These are phyloP conservation scores for Oasisia sp. DNA, from an alignment of 2,888 invertebrate genomes.

Conservation along the genomic window DNA sequence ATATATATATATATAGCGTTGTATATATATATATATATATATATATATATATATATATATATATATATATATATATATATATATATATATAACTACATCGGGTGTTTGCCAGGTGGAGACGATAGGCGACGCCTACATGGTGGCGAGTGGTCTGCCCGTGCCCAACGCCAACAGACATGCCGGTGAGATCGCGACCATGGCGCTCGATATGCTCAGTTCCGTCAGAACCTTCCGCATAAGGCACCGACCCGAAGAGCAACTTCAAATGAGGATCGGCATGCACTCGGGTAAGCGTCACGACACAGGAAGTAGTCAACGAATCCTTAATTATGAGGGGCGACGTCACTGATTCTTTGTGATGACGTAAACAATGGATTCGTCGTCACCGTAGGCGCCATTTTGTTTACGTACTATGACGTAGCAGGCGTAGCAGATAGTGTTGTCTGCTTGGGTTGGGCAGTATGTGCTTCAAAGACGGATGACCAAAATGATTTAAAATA, in stretches of 20 bases:
- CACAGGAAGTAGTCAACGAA: not conserved
- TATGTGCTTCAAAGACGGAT: too few relatives aligned
- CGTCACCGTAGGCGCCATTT: too few relatives aligned
- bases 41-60: conserved; percentile 29
- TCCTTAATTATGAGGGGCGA: too few relatives aligned
- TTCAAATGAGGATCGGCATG: conserved; percentile 43
- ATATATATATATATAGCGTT: not conserved
- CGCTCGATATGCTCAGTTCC: conserved; percentile 40
- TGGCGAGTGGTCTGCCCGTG: conserved; percentile 39
- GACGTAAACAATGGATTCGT: too few relatives aligned
- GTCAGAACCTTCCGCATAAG: conserved; percentile 38
- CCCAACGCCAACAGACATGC: conserved; percentile 38
- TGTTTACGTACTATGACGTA: too few relatives aligned
- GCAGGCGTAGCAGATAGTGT: too few relatives aligned
- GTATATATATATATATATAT: conserved; percentile 31
- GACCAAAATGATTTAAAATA: too few relatives aligned
- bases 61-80: conserved; percentile 31
- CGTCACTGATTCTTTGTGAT: too few relatives aligned
- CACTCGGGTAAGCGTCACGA: conserved; percentile 38
- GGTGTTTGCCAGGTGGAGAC: conserved; percentile 33
- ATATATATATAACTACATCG: not conserved
- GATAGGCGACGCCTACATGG: conserved; percentile 44
- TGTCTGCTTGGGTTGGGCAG: too few relatives aligned
- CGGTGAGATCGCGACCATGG: conserved; percentile 44
- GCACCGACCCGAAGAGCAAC: conserved; percentile 39